Percentiles rank a stretch among this genome's conserved stretches.
Conservation (phyloP, 2,888 invertebrate genomes). For the Euclidia mi region DNA sequence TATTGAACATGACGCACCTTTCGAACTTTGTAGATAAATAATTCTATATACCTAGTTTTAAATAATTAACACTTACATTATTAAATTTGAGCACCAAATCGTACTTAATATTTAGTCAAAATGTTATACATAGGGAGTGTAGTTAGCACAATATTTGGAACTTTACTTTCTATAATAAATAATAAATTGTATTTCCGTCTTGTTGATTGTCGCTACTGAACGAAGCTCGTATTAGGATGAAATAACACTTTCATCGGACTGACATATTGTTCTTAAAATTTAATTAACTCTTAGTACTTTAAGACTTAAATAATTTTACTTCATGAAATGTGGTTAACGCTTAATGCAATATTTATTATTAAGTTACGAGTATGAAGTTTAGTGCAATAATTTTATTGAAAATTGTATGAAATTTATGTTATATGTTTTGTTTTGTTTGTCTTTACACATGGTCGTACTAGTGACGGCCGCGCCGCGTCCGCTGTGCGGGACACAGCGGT, state of each 20-base stretch:
- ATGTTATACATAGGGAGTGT: slow-evolving; percentile 76
- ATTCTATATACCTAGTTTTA: slow-evolving; percentile 82
- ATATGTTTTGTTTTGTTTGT: slow-evolving; percentile 84
- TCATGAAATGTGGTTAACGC: slow-evolving; percentile 84
- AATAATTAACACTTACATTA: slow-evolving; percentile 86
- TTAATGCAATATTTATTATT: slow-evolving; percentile 89
- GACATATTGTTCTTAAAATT: slow-evolving; percentile 83
- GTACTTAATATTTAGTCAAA: slow-evolving; percentile 90
- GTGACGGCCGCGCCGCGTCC: slow-evolving; percentile 4
- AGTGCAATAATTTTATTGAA: slow-evolving; percentile 89
- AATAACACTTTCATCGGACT: slow-evolving; percentile 84
- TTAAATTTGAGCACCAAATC: slow-evolving; percentile 89
- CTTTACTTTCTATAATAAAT: slow-evolving; percentile 69
- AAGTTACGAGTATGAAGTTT: slow-evolving; percentile 85
- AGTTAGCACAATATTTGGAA: slow-evolving; percentile 77
- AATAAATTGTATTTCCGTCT: slow-evolving; percentile 73
- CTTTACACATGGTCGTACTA: slow-evolving; percentile 72
- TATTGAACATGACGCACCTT: slow-evolving; percentile 76
- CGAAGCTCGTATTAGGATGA: slow-evolving; percentile 77
- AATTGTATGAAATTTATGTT: slow-evolving; percentile 87
- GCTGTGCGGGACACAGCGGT: no score
- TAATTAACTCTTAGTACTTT: slow-evolving; percentile 80
- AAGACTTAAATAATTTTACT: slow-evolving; percentile 83
- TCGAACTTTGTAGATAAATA: slow-evolving; percentile 85
- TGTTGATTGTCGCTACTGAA: slow-evolving; percentile 69